Base-by-base conservation (phyloP, 2,888 invertebrate genomes). In the Petrolisthes cinctipes region DNA sequence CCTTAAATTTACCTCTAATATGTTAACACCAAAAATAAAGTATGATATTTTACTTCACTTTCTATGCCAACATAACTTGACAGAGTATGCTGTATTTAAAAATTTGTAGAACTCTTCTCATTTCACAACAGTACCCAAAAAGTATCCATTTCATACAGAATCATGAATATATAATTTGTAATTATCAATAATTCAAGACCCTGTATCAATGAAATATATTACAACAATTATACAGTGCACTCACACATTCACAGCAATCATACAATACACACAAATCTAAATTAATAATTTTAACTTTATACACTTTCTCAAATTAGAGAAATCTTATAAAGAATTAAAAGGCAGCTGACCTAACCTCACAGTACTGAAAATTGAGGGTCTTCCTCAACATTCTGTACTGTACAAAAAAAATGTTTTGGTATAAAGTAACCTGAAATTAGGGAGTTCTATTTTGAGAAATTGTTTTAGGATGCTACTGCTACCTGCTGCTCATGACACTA, bases 21-120 rank as follows among this genome's bases (percentile, higher is more conserved):
- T 85, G 85, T 53, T 81, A 71, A 85, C 79, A 85, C 79, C 81
- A 81, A 79, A 79, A 75, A 85, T 79, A 85, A 85, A 81, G 81
- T 80, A 53, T 81, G 80, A 68, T 66, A 85, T 68, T 81, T 85
- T 73, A 7, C 75, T 56, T 54, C 54, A n/a, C n/a, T 57, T 73
- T 37, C 68, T 85, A 81, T 85, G 61, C 81, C 85, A 85, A 85
- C 85, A 85, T 54, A 81, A 57, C 71, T 71, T 71, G 71, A 71
- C 71, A 71, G 71, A n/a, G 71, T 71, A 71, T 71, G 20, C 71
- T n/a, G 17, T 61, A 61, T 61, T 71, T 71, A n/a, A 71, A 71
- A 71, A 71, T 71, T 20, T 71, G 71, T 71, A 71, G 71, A 71
- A n/a, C 54, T 73, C 56, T 68, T 73, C 57, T 57, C 20, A 85